Evolutionary conservation across 1,140 invertebrate species (phyloP).

Genomic region (Calosoma granatense): DNA sequence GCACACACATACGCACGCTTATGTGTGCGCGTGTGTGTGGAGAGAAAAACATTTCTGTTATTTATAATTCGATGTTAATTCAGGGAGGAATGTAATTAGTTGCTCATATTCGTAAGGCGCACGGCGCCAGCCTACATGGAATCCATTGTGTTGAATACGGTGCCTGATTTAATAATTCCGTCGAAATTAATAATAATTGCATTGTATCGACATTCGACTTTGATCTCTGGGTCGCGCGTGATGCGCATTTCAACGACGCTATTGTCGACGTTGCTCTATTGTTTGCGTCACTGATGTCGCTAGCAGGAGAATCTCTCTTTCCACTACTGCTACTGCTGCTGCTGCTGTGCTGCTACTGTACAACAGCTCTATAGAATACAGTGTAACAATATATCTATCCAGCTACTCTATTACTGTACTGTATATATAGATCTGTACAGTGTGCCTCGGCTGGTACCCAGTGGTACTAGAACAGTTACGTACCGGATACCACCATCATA

Average conservation of each 20-base stretch:
- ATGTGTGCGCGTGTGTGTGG: neutral
- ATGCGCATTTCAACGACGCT: conserved; percentile 1
- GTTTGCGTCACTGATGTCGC: neutral
- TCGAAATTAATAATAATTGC: conserved; percentile 9
- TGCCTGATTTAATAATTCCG: conserved; percentile 2
- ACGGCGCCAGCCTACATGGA: neutral
- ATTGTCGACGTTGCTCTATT: neutral
- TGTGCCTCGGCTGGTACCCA: neutral
- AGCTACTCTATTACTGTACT: neutral
- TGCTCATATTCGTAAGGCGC: no score
- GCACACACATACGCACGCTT: no score
- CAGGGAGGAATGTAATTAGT: neutral
- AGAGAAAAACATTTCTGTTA: conserved; percentile 3
- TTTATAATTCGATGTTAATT: conserved; percentile 7
- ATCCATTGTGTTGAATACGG: neutral
- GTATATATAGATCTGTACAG: neutral
- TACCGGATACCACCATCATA: neutral
- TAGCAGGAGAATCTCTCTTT: neutral
- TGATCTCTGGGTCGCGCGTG: conserved; percentile 3
- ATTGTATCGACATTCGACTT: conserved; percentile 1
- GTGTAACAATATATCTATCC: no score
- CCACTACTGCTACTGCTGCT: no score
- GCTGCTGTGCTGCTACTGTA: no score
- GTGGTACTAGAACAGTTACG: neutral
- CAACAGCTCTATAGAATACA: no score